Conservation (phyloP, 2,797 vertebrate species). For the Ptychobarbus kaznakovi region DNA sequence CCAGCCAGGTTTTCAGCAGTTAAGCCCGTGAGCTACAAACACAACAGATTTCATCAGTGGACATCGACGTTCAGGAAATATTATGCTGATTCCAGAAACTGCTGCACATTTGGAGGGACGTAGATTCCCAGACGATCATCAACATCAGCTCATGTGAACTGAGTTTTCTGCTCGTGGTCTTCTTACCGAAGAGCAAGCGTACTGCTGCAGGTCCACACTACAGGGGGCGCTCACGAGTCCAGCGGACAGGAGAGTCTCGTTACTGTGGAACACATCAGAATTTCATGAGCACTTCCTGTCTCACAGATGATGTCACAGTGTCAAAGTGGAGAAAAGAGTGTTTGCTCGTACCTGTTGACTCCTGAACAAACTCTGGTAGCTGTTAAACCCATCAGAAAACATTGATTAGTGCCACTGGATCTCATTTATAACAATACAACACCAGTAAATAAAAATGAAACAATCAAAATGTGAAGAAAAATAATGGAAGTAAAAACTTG, state of each 20-base stretch:
- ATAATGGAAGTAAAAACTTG: not conserved
- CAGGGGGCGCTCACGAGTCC: slow-evolving; percentile 56
- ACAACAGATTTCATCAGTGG: not conserved
- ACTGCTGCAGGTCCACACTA: slow-evolving; percentile 65
- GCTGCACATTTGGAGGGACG: not conserved
- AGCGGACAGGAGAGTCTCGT: slow-evolving; percentile 42
- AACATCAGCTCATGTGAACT: not conserved
- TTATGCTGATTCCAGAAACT: not conserved
- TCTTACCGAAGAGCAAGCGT: slow-evolving; percentile 73
- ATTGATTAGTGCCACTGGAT: not conserved
- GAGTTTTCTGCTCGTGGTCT: not conserved
- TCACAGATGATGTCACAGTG: not conserved
- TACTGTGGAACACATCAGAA: slow-evolving; percentile 59
- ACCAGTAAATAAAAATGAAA: not conserved
- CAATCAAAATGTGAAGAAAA: not conserved
- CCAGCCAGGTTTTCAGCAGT: slow-evolving; percentile 70
- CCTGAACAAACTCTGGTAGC: slow-evolving; percentile 15
- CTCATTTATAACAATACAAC: not conserved
- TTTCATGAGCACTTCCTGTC: not conserved
- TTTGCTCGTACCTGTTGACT: not conserved
- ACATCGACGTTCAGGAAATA: not conserved
- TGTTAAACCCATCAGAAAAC: slow-evolving; percentile 1
- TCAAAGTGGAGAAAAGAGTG: not conserved
- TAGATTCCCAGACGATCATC: not conserved
- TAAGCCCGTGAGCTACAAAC: slow-evolving; percentile 50